Evolutionary conservation across 2,113 vertebrate genomes (phyloP).

Genomic region (Propithecus coquereli): DNA sequence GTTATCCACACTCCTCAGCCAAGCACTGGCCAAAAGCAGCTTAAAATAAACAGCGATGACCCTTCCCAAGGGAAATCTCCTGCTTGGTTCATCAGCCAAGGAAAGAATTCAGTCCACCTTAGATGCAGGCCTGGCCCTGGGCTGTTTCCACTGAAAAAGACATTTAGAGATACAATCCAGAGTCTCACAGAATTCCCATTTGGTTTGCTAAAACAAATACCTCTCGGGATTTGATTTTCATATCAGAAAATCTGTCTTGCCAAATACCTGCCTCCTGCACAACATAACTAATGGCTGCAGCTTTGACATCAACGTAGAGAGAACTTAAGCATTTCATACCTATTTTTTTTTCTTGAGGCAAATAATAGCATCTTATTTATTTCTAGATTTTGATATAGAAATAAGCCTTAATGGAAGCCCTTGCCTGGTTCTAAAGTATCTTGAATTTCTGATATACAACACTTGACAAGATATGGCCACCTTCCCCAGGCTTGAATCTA

Average conservation of each 20-base stretch:
- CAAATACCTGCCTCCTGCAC: background rate
- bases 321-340: background rate
- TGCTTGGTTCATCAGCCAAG: background rate
- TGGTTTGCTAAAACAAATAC: background rate
- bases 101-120: background rate
- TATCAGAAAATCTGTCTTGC: background rate
- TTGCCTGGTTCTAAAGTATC: background rate
- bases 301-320: background rate
- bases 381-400: background rate
- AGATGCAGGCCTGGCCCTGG: accelerated
- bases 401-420: background rate
- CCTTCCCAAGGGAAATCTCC: background rate
- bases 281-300: too few relatives aligned
- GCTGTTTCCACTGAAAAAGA: background rate
- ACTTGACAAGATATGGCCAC: background rate
- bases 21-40: background rate
- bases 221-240: background rate
- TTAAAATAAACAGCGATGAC: background rate
- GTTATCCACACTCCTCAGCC: background rate
- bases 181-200: background rate
- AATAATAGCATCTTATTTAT: background rate
- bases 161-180: background rate
- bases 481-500: background rate
- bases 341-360: background rate
- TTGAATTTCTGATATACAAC: background rate